These are phyloP conservation scores for Acridotheres tristis DNA, from an alignment of 2,797 vertebrate genomes.

Conservation along the genomic window DNA sequence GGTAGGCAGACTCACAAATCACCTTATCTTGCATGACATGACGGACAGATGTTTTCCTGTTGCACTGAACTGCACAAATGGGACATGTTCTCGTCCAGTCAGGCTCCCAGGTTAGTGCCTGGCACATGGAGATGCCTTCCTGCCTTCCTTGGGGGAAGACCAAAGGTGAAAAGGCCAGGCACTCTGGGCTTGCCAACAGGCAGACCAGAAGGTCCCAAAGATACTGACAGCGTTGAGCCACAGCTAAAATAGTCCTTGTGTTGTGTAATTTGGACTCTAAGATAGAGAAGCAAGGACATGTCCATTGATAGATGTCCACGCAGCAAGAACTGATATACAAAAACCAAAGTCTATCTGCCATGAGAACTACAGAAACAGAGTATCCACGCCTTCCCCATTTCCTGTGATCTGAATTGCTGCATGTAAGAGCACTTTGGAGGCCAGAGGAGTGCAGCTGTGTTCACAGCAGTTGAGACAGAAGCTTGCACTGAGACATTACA, in stretches of 20 bases:
- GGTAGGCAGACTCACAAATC: slow-evolving; percentile 1
- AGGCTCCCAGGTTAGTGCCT: neutral
- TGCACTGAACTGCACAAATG: slow-evolving; percentile 15
- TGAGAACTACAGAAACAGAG: neutral
- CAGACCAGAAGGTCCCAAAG: neutral
- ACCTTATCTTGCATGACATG: slow-evolving; percentile 24
- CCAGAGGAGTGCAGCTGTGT: neutral
- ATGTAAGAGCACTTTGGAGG: neutral
- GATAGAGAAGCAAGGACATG: neutral
- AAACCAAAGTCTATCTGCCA: neutral
- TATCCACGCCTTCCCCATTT: neutral
- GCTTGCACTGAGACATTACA: neutral
- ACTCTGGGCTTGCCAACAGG: neutral
- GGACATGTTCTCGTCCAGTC: slow-evolving; percentile 9
- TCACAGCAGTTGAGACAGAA: neutral
- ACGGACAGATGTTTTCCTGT: slow-evolving; percentile 21
- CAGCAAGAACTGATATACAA: neutral
- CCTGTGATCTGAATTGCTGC: neutral
- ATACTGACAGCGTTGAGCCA: neutral
- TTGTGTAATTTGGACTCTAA: neutral
- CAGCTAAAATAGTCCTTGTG: neutral
- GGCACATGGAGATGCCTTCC: slow-evolving; percentile 6
- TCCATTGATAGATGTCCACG: neutral
- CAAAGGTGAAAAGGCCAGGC: neutral
- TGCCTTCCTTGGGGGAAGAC: neutral